These are phyloP conservation scores for Labia minor DNA, from an alignment of 2,888 invertebrate genomes.

Conservation along the genomic window DNA sequence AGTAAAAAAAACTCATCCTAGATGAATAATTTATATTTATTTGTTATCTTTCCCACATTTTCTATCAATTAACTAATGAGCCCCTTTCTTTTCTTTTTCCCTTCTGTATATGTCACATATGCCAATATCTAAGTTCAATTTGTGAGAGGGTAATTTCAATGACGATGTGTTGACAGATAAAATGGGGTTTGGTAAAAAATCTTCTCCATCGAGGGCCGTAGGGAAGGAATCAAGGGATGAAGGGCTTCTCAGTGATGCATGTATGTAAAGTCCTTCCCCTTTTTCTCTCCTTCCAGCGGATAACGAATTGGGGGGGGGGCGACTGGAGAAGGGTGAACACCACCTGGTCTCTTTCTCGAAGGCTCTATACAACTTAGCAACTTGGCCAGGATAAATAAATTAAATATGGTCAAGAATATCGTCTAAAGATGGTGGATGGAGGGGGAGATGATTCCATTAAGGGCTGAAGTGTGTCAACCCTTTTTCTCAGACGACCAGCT, in stretches of 20 bases:
- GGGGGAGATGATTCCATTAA: neutral
- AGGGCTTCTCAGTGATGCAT: neutral
- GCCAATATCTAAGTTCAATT: neutral
- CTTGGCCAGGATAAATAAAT: constrained; percentile 1
- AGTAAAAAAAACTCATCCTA: too few species aligned
- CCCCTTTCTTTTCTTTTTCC: neutral
- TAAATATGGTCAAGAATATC: constrained; percentile 1
- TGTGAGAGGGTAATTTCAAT: constrained; percentile 3
- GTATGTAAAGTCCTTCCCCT: neutral
- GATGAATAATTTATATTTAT: too few species aligned
- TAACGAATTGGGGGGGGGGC: too few species aligned
- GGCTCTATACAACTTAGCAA: neutral
- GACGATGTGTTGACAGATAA: neutral
- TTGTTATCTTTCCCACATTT: too few species aligned
- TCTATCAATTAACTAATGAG: too few species aligned
- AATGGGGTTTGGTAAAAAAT: neutral
- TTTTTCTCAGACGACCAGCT: neutral
- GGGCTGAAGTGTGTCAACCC: neutral
- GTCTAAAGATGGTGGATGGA: neutral
- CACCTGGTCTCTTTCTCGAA: constrained; percentile 1
- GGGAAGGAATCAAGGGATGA: neutral
- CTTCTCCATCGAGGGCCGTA: neutral
- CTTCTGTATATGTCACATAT: neutral
- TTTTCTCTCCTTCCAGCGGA: too few species aligned
- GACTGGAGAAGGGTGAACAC: neutral